These are phyloP conservation scores for Blennius ocellaris DNA, from an alignment of 2,113 vertebrate genomes.

Conservation along the genomic window DNA sequence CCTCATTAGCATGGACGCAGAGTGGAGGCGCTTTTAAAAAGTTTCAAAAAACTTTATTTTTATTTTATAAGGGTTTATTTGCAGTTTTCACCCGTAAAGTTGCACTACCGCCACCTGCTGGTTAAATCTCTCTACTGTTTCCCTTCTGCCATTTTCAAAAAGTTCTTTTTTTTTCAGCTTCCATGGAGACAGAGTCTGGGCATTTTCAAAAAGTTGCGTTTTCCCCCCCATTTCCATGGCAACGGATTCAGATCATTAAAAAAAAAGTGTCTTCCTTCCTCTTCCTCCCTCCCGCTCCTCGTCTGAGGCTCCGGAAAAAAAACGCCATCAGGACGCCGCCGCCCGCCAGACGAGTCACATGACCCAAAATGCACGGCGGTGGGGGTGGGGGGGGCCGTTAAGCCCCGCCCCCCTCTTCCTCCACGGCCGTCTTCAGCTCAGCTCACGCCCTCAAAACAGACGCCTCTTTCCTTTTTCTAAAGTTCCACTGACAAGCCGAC, in stretches of 20 bases:
- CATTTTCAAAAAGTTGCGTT: too few species aligned
- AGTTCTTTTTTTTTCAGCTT: too few species aligned
- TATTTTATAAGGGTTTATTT: too few species aligned
- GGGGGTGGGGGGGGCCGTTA: constrained; percentile 41
- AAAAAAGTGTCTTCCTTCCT: constrained; percentile 16
- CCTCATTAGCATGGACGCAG: too few species aligned
- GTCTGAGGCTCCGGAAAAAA: constrained; percentile 40
- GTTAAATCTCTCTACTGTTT: too few species aligned
- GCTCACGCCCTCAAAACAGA: constrained; percentile 16
- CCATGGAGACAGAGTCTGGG: too few species aligned
- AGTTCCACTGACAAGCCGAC: constrained; percentile 53
- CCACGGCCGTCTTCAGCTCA: constrained; percentile 33
- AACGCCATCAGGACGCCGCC: constrained; percentile 70
- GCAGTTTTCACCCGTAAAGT: too few species aligned
- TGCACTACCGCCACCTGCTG: too few species aligned
- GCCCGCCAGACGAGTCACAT: constrained; percentile 59
- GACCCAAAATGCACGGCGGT: constrained; percentile 63
- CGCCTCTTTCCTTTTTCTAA: constrained; percentile 32
- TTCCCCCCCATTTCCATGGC: too few species aligned
- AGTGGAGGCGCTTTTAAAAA: too few species aligned
- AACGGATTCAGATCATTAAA: too few species aligned
- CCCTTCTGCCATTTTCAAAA: constrained; percentile 10
- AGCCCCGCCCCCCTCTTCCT: constrained; percentile 38
- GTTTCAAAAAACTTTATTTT: too few species aligned
- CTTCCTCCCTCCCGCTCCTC: constrained; percentile 44